Percentiles rank a stretch among this genome's conserved stretches.
Evolutionary conservation across 2,113 vertebrate genomes (phyloP).

Genomic region (Ceratotherium simum): DNA sequence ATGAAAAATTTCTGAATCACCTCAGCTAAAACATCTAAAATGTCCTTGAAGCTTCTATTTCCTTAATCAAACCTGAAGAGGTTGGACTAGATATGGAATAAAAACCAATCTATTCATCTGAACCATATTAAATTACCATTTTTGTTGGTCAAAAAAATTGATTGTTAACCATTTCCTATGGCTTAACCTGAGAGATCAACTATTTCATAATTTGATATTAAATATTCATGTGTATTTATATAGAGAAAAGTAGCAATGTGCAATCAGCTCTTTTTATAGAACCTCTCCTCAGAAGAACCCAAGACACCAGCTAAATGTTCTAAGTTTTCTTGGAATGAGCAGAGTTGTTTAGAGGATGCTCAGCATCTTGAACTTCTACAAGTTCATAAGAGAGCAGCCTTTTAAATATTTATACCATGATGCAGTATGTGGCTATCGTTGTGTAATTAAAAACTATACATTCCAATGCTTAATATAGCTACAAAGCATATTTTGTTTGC

Average conservation of each 20-base stretch:
- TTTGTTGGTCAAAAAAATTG: neutral
- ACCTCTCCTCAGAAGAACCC: neutral
- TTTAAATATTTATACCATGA: neutral
- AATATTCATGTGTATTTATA: neutral
- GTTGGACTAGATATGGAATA: neutral
- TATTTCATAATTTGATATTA: neutral
- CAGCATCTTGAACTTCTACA: neutral
- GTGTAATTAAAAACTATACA: neutral
- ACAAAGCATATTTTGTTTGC: neutral
- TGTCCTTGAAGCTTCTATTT: neutral
- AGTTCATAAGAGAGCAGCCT: neutral
- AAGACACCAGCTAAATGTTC: neutral
- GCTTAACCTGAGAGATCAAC: neutral
- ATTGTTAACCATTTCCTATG: neutral
- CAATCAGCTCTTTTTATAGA: neutral
- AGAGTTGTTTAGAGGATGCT: neutral
- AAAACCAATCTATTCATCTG: neutral
- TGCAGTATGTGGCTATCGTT: neutral
- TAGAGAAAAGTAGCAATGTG: neutral
- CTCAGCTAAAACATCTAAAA: neutral
- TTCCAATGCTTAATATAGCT: neutral
- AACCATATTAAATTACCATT: neutral
- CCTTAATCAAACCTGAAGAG: neutral
- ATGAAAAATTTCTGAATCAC: neutral
- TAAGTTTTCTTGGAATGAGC: neutral